A percentile compares a stretch with the other conserved stretches of the same genome.
Conservation (phyloP, 2,113 vertebrate species). For the Felis catus region F.catus_Fca126_mat1.0 CM031412.1:14138501-14139000, state of each 20-base stretch:
- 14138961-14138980: not conserved
- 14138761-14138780: not conserved
- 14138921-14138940: not conserved
- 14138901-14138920: not conserved
- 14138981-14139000: not conserved
- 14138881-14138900: not conserved
- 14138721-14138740: not conserved
- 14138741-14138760: not conserved
- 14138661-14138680: not conserved
- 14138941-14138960: not conserved
- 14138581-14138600: not conserved
- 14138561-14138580: not conserved
- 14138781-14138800: not conserved
- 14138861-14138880: not conserved
- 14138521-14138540: not conserved
- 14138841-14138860: not conserved
- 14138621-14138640: not conserved
- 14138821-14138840: not conserved
- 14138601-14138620: not conserved
- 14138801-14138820: not conserved
- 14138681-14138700: not conserved
- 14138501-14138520: not conserved
- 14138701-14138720: not conserved
- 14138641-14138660: not conserved
- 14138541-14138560: conserved; percentile 13